A percentile compares a stretch with the other conserved stretches of the same genome.
Evolutionary conservation across 2,888 invertebrate species (phyloP).

Genomic region (Polyommatus icarus): DNA sequence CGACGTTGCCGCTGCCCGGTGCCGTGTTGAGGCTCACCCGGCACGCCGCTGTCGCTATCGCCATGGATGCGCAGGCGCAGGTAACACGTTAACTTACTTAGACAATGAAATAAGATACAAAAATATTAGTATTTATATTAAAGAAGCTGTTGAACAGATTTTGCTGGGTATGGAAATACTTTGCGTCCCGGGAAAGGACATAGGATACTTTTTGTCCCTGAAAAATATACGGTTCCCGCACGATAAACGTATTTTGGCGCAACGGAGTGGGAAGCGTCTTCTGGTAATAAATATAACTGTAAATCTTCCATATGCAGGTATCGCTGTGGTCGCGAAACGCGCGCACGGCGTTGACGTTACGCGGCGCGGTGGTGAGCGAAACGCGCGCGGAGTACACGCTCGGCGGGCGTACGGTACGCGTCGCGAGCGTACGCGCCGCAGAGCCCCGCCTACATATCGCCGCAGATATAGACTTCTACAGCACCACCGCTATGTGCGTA

Average conservation of each 20-base stretch:
- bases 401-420: conserved; percentile 37
- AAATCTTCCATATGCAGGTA: conserved; percentile 8
- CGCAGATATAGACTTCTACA: conserved; percentile 65
- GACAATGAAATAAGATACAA: too few relatives aligned
- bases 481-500: conserved; percentile 59
- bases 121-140: too few relatives aligned
- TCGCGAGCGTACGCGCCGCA: conserved; percentile 35
- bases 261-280: too few relatives aligned
- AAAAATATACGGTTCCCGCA: too few relatives aligned
- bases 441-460: conserved; percentile 51
- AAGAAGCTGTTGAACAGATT: too few relatives aligned
- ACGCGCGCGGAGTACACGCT: conserved; percentile 41
- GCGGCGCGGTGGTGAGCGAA: conserved; percentile 41
- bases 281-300: too few relatives aligned
- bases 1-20: conserved; percentile 41
- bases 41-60: conserved; percentile 40
- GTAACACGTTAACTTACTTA: conserved; percentile 28
- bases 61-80: conserved; percentile 48
- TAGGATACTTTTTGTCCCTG: too few relatives aligned
- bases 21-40: conserved; percentile 42
- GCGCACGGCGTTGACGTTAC: conserved; percentile 43
- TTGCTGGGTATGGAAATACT: too few relatives aligned
- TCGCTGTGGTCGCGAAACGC: conserved; percentile 53
- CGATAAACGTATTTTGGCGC: too few relatives aligned
- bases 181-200: too few relatives aligned